Percentiles rank a stretch among this genome's conserved stretches.
Evolutionary conservation across 2,888 invertebrate genomes (phyloP).

Genomic region (Patella ulyssiponensis): DNA sequence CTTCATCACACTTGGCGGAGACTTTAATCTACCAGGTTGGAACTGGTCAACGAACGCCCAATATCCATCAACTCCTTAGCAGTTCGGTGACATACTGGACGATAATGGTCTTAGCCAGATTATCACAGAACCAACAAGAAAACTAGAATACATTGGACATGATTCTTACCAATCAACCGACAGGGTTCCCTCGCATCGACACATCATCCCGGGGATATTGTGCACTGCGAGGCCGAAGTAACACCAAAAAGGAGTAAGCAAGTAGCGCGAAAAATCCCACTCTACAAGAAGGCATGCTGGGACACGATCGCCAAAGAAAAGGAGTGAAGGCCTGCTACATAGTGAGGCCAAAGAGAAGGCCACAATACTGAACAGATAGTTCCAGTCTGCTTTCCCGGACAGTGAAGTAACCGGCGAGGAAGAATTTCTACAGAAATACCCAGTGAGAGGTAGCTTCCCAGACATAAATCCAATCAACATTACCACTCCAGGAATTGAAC

Average conservation of each 20-base stretch:
- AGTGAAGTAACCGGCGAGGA: neutral
- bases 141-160: too few species aligned
- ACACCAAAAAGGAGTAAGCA: conserved; percentile 16
- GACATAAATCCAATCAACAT: neutral
- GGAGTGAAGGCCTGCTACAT: too few species aligned
- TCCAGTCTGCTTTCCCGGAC: neutral
- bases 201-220: too few species aligned
- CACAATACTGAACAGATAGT: neutral
- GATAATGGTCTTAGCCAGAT: too few species aligned
- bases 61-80: neutral
- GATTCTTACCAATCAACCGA: too few species aligned
- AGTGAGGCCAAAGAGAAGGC: neutral
- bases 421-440: neutral
- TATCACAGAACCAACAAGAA: too few species aligned
- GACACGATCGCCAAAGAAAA: conserved; percentile 21
- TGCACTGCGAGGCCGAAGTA: conserved; percentile 16
- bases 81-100: too few species aligned
- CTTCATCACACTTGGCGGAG: conserved; percentile 10
- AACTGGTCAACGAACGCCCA: neutral
- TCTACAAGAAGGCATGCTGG: conserved; percentile 39
- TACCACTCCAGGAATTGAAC: conserved; percentile 2
- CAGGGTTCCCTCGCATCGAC: too few species aligned
- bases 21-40: neutral
- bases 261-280: conserved; percentile 24
- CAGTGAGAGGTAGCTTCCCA: neutral